Conservation (phyloP, 37 sponge, comb jelly and placozoan genomes). For the Mnemiopsis leidyi region DNA sequence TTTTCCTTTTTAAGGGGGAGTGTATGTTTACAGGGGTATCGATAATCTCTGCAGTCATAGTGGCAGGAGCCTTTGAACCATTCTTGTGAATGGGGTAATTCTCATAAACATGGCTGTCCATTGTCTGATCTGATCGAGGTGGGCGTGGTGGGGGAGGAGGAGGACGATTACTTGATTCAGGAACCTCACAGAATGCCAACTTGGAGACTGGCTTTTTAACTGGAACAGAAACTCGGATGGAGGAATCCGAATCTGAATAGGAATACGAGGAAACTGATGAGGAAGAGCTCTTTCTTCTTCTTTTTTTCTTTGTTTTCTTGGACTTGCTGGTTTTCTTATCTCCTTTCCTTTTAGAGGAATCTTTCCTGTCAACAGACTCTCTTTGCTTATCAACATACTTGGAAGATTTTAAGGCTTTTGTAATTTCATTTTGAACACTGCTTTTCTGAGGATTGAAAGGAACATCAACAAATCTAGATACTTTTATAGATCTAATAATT, state of each 20-base stretch:
- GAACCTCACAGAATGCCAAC: not conserved
- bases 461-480: not conserved
- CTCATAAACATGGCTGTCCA: not conserved
- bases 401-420: not conserved
- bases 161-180: not conserved
- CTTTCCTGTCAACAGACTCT: not conserved
- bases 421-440: not conserved
- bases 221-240: not conserved
- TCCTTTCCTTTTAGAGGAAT: not conserved
- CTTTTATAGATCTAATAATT: not conserved
- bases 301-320: not conserved
- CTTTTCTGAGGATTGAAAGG: not conserved
- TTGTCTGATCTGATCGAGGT: slow-evolving; percentile 2
- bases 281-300: not conserved
- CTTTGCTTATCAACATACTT: not conserved
- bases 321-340: not conserved
- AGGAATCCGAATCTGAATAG: not conserved
- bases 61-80: not conserved
- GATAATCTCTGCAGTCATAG: not conserved
- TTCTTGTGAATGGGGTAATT: not conserved
- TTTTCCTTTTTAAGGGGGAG: slow-evolving; percentile 5
- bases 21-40: not conserved
- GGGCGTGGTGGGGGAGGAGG: slow-evolving; percentile 6
- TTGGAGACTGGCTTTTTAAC: not conserved
- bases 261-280: not conserved